phyloP scores from a whole-genome alignment of 2,888 invertebrate genomes.

The Zaprionus bogoriensis region DNA sequence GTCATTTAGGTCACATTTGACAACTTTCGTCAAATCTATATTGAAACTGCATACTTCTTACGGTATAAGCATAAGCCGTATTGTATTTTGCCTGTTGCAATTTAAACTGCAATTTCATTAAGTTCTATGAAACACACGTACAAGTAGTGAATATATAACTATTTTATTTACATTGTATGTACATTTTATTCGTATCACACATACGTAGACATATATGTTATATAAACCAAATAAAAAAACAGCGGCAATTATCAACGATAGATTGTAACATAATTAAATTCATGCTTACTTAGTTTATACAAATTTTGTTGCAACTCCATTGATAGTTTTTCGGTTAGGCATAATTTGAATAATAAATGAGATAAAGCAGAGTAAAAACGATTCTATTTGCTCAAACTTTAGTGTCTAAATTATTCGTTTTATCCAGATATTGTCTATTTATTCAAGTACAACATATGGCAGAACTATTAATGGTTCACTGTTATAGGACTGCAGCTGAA shows the following conservation, averaged over 20 bases:
- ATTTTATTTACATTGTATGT: constrained; percentile 55
- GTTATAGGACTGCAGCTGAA: constrained; percentile 88
- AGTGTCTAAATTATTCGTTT: background rate
- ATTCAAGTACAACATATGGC: constrained; percentile 98
- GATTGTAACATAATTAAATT: constrained; percentile 32
- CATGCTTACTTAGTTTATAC: constrained; percentile 10
- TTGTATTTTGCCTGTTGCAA: too few species aligned
- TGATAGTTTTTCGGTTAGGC: background rate
- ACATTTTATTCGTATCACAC: constrained; percentile 33
- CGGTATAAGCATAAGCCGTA: too few species aligned
- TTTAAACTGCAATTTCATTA: background rate
- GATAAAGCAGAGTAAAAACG: background rate
- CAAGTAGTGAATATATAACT: constrained; percentile 7
- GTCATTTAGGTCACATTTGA: too few species aligned
- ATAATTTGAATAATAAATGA: constrained; percentile 17
- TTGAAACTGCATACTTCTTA: too few species aligned
- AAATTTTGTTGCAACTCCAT: constrained; percentile 1
- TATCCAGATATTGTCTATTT: constrained; percentile 58
- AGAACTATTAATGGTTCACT: constrained; percentile 93
- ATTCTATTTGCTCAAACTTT: background rate
- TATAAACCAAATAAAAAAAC: constrained; percentile 1
- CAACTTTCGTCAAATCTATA: too few species aligned
- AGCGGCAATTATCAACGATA: constrained; percentile 25
- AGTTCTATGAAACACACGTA: background rate
- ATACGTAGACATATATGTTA: background rate